These are phyloP conservation scores for Vesta saturnalis DNA, from an alignment of 2,888 invertebrate species.

Conservation along the genomic window DNA sequence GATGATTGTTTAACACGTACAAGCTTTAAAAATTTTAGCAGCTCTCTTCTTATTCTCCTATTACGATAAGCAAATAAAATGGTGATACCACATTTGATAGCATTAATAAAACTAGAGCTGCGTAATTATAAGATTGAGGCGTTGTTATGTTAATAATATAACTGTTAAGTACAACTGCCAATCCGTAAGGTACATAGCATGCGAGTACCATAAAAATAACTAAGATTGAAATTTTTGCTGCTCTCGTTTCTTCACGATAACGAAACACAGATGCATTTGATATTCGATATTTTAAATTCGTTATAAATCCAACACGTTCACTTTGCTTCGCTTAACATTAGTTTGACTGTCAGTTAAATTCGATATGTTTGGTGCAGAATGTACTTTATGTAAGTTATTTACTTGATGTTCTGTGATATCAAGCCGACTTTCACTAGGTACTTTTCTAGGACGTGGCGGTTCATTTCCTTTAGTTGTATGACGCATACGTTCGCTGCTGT, in stretches of 20 bases:
- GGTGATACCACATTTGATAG: constrained; percentile 75
- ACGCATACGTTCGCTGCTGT: constrained; percentile 72
- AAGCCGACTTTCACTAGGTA: constrained; percentile 57
- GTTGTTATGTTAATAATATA: constrained; percentile 51
- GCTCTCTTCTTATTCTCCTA: constrained; percentile 70
- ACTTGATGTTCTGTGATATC: constrained; percentile 21
- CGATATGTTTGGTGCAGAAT: constrained; percentile 56
- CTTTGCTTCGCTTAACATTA: constrained; percentile 67
- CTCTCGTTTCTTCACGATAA: constrained; percentile 88
- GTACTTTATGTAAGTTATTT: constrained; percentile 40
- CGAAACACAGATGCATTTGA: constrained; percentile 86
- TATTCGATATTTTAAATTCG: constrained; percentile 79
- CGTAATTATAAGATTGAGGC: constrained; percentile 63
- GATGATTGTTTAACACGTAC: constrained; percentile 46
- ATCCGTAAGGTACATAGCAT: constrained; percentile 64
- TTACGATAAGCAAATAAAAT: constrained; percentile 82
- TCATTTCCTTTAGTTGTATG: constrained; percentile 63
- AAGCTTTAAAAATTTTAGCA: constrained; percentile 64
- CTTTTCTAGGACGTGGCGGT: constrained; percentile 63
- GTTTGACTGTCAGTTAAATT: constrained; percentile 42
- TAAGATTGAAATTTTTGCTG: constrained; percentile 85
- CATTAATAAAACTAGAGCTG: constrained; percentile 68
- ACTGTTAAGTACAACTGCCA: constrained; percentile 55
- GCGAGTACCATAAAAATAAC: constrained; percentile 75
- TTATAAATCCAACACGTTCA: constrained; percentile 72